Evolutionary conservation across 2,797 vertebrate species (phyloP).

Genomic region (Pantherophis vulpinus): DNA sequence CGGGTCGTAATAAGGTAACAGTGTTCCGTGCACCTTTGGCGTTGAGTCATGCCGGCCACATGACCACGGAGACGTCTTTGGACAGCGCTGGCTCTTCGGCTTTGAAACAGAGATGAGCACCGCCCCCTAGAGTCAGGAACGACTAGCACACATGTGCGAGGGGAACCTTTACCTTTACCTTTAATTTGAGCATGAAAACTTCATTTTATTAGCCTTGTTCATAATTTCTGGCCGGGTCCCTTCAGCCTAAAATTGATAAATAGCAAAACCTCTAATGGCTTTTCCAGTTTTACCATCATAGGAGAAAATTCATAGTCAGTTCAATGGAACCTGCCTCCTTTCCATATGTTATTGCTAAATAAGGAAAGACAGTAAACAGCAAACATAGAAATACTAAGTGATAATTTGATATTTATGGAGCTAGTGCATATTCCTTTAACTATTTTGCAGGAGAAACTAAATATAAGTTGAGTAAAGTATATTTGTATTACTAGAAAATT

Average conservation of each 20-base stretch:
- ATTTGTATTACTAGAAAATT: conserved; percentile 44
- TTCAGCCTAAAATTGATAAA: neutral
- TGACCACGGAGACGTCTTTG: no score
- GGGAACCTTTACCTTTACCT: no score
- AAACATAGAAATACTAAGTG: neutral
- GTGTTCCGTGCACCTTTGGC: no score
- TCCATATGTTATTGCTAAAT: neutral
- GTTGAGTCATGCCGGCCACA: no score
- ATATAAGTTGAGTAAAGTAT: conserved; percentile 39
- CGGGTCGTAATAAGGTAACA: no score
- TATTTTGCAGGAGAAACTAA: conserved; percentile 28
- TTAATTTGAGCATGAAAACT: no score
- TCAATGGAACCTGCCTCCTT: rapidly evolving
- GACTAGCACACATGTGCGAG: no score
- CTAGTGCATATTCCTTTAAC: conserved; percentile 37
- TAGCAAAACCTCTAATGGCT: rapidly evolving
- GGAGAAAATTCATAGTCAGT: neutral
- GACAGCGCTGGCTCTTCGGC: no score
- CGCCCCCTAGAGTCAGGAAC: no score
- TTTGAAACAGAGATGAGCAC: no score
- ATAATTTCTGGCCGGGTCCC: neutral
- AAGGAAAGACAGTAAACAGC: neutral
- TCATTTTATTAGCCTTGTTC: no score
- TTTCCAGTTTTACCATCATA: rapidly evolving
- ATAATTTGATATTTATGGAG: neutral